These are phyloP conservation scores for Phasianus colchicus DNA, from an alignment of 2,113 vertebrate genomes.

Conservation along the genomic window DNA sequence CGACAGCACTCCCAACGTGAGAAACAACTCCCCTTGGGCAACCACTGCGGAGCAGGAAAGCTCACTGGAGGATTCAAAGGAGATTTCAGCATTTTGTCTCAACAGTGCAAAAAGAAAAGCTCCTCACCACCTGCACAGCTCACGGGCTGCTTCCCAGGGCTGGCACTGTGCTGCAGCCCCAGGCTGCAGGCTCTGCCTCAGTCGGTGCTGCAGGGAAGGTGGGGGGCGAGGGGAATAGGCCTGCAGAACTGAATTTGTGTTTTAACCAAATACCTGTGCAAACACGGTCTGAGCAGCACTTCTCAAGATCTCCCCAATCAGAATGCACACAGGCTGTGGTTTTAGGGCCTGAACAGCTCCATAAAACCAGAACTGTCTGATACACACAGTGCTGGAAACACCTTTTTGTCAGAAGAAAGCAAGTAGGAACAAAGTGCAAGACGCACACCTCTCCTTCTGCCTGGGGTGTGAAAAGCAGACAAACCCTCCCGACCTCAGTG, in stretches of 20 bases:
- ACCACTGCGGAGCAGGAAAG: not conserved
- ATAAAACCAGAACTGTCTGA: not conserved
- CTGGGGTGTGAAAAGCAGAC: not conserved
- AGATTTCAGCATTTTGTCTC: not conserved
- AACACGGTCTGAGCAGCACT: not conserved
- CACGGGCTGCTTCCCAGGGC: not conserved
- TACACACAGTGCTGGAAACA: not conserved
- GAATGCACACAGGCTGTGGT: not conserved
- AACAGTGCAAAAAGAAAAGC: not conserved
- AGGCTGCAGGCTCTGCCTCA: not conserved
- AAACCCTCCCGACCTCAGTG: accelerated
- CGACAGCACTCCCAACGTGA: accelerated
- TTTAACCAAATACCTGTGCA: not conserved
- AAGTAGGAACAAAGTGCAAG: not conserved
- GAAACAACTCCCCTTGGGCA: not conserved
- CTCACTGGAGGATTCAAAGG: not conserved
- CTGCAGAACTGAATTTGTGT: slow-evolving; percentile 15
- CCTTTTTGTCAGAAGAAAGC: not conserved
- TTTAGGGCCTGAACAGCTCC: not conserved
- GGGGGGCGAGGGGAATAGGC: not conserved
- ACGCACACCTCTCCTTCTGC: not conserved
- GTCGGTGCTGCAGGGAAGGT: not conserved
- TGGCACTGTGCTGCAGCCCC: not conserved
- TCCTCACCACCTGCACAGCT: not conserved
- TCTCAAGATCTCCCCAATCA: not conserved